A percentile compares a stretch with the other conserved stretches of the same genome.
phyloP scores from a whole-genome alignment of 2,797 vertebrate genomes.

The Pelodytes ibericus region DNA sequence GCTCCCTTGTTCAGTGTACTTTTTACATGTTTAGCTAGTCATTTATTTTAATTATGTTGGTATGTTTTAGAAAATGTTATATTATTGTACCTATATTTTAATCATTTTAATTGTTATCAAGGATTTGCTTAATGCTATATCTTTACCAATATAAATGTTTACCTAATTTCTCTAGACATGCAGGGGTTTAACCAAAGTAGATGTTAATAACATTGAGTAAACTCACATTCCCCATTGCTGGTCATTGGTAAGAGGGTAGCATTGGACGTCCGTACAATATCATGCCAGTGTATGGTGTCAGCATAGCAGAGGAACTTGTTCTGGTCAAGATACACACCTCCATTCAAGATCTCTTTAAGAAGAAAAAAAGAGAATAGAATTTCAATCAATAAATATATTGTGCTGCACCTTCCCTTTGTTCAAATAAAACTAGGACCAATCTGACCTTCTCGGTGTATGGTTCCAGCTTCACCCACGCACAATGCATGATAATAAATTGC shows the following conservation, averaged over 20 bases:
- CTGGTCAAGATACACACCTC: conserved; percentile 94
- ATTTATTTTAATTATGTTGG: no score
- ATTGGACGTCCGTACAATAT: conserved; percentile 92
- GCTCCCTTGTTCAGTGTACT: no score
- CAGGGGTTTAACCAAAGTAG: no score
- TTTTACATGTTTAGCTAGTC: no score
- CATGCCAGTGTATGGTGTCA: conserved; percentile 96
- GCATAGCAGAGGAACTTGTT: conserved; percentile 96
- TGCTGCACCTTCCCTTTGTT: not conserved
- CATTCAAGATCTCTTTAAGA: conserved; percentile 90
- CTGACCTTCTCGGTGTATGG: not conserved
- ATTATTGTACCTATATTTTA: no score
- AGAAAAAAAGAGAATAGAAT: conserved; percentile 44
- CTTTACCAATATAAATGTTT: no score
- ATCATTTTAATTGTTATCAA: conserved; percentile 3
- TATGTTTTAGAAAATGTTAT: no score
- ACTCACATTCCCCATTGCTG: conserved; percentile 90
- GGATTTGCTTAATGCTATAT: not conserved
- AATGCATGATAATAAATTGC: conserved; percentile 9
- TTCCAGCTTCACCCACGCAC: not conserved
- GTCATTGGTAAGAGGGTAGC: conserved; percentile 93
- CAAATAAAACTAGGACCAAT: not conserved
- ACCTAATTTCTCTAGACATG: no score
- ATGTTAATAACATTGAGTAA: no score
- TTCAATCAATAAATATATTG: not conserved